Evolutionary conservation across 2,797 vertebrate species (phyloP).

Genomic region (Xenentodon cancila): DNA sequence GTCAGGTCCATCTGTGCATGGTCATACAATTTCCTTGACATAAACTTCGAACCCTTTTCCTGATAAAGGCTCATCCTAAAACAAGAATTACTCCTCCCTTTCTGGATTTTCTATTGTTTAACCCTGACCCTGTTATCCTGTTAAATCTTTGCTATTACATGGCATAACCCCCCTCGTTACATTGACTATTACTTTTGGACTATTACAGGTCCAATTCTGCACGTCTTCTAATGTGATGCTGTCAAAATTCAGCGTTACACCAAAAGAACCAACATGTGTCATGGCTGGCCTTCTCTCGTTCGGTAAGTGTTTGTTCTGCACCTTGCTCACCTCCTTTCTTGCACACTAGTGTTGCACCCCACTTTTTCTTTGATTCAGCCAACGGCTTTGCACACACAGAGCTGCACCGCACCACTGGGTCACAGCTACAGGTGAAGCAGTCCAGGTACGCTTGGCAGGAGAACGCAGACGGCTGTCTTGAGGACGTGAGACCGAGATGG

Average conservation of each 20-base stretch:
- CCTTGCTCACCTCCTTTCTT: conserved; percentile 46
- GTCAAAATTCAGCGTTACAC: conserved; percentile 4
- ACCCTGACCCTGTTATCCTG: no score
- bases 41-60: no score
- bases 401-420: conserved; percentile 56
- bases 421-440: conserved; percentile 62
- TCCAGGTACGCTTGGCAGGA: conserved; percentile 78
- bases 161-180: no score
- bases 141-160: no score
- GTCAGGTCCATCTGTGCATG: no score
- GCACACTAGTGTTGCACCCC: conserved; percentile 37
- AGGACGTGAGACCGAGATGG: conserved; percentile 61
- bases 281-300: conserved; percentile 20
- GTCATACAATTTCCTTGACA: no score
- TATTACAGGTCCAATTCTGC: no score
- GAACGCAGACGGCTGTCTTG: conserved; percentile 67
- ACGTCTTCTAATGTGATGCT: background rate
- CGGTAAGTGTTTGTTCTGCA: conserved; percentile 30
- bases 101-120: background rate
- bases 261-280: conserved; percentile 52
- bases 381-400: conserved; percentile 55
- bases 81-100: no score
- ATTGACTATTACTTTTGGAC: no score
- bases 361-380: conserved; percentile 72
- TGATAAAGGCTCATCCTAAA: no score